These are phyloP conservation scores for Brachionus rubens DNA, from an alignment of 1,140 invertebrate genomes.

Conservation along the genomic window DNA sequence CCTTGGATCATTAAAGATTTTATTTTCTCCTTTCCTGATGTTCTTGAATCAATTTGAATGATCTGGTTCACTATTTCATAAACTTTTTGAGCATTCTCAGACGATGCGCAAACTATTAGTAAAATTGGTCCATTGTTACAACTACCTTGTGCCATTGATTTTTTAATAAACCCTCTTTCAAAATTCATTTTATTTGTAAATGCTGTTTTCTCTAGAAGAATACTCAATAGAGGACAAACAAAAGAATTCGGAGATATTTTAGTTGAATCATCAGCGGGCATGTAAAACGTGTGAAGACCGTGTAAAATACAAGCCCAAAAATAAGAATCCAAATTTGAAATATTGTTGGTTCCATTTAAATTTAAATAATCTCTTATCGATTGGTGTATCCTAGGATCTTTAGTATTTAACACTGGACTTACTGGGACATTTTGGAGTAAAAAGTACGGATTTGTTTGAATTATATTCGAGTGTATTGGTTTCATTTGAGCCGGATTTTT, in stretches of 20 bases:
- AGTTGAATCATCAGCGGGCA: neutral
- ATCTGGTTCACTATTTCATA: conserved; percentile 34
- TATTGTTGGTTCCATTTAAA: neutral
- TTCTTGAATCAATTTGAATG: neutral
- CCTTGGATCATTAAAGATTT: conserved; percentile 32
- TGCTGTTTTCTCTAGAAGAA: neutral
- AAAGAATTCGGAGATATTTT: neutral
- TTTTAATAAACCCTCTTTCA: conserved; percentile 1
- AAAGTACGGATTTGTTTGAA: neutral
- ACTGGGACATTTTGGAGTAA: neutral
- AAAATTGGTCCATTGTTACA: conserved; percentile 37
- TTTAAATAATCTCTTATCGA: neutral
- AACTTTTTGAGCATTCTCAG: conserved; percentile 11
- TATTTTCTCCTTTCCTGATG: neutral
- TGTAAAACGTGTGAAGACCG: neutral
- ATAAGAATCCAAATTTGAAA: neutral
- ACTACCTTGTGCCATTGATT: neutral
- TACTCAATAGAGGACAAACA: neutral
- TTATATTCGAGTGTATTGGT: neutral
- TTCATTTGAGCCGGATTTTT: neutral
- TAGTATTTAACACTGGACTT: neutral
- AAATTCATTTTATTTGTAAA: neutral
- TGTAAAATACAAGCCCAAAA: conserved; percentile 5
- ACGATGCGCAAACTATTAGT: conserved; percentile 14
- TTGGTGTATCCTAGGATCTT: neutral